Conservation (phyloP, 1,140 invertebrate species). For the Ceratina calcarata region DNA sequence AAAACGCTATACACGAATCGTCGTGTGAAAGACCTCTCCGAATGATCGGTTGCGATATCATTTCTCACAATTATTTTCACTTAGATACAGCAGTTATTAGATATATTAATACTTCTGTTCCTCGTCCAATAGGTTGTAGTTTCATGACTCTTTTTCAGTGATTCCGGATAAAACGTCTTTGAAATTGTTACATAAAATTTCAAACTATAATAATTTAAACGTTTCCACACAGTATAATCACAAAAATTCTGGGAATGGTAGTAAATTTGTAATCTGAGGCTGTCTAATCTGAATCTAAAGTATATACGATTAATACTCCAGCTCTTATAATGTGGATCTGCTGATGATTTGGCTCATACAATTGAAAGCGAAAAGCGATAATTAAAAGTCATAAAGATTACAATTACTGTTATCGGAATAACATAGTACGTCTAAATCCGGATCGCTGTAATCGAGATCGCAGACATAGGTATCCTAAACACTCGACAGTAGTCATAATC, state of each 20-base stretch:
- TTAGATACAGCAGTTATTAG: background rate
- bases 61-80: background rate
- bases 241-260: too few relatives aligned
- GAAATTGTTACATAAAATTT: background rate
- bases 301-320: too few relatives aligned
- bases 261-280: background rate
- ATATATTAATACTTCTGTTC: conserved; percentile 33
- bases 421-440: background rate
- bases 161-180: background rate
- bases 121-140: background rate
- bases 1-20: background rate
- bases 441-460: background rate
- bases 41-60: background rate
- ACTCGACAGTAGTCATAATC: conserved; percentile 9
- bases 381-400: too few relatives aligned
- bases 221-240: background rate
- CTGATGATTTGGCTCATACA: too few relatives aligned
- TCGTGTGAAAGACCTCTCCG: too few relatives aligned
- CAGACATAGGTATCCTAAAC: background rate
- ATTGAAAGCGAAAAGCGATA: too few relatives aligned
- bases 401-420: too few relatives aligned
- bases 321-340: too few relatives aligned
- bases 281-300: too few relatives aligned
- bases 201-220: background rate
- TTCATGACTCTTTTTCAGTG: background rate